Conservation (phyloP, 2,888 invertebrate species). For the Anodontia alba region DNA sequence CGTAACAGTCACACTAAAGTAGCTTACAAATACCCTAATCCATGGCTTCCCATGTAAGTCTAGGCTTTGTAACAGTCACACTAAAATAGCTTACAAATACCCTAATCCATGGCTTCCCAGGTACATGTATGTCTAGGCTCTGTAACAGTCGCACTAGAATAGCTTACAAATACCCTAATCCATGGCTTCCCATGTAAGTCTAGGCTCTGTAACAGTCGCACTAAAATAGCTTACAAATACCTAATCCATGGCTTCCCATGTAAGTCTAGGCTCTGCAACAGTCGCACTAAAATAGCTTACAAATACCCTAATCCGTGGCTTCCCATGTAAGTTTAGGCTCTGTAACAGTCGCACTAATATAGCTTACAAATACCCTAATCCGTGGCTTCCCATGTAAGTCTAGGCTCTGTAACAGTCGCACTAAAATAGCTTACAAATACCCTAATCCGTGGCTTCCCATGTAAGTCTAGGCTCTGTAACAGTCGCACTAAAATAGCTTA, state of each 20-base stretch:
- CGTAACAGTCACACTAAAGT: too few relatives aligned
- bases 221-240: not conserved
- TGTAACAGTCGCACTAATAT: too few relatives aligned
- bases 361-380: not conserved
- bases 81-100: not conserved
- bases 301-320: not conserved
- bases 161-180: not conserved
- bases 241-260: not conserved
- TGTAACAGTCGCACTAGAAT: too few relatives aligned
- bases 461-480: too few relatives aligned
- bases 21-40: not conserved
- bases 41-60: not conserved
- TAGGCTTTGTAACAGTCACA: too few relatives aligned
- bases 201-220: too few relatives aligned
- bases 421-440: too few relatives aligned
- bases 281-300: not conserved
- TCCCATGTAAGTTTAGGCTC: not conserved
- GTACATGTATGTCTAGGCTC: not conserved
- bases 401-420: too few relatives aligned
- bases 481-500: too few relatives aligned
- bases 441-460: too few relatives aligned
- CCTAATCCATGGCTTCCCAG: not conserved
- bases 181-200: not conserved
- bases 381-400: too few relatives aligned
- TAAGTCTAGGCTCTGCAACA: not conserved